Percentiles rank a stretch among this genome's conserved stretches.
phyloP scores from a whole-genome alignment of 2,113 vertebrate genomes.

The Callipepla californica region DNA sequence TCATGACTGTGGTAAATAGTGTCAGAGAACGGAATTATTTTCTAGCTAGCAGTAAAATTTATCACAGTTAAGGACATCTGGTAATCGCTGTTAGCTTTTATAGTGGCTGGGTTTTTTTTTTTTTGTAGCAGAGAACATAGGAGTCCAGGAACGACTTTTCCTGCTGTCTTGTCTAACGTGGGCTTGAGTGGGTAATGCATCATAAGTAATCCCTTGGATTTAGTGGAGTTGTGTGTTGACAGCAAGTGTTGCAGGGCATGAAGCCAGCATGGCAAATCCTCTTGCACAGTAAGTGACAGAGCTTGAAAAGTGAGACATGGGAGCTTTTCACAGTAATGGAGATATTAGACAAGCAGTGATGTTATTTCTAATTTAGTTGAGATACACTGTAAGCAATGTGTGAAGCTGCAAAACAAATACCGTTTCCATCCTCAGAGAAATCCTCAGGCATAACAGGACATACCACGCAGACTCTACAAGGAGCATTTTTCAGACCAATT shows the following conservation, averaged over 20 bases:
- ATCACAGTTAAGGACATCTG: background rate
- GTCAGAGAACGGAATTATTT: background rate
- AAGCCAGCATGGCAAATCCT: background rate
- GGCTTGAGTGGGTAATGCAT: background rate
- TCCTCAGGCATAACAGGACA: background rate
- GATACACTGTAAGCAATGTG: background rate
- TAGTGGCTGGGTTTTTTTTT: background rate
- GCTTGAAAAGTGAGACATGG: background rate
- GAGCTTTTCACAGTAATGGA: background rate
- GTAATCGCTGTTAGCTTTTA: background rate
- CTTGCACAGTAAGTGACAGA: background rate
- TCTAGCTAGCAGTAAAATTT: background rate
- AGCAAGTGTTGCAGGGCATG: background rate
- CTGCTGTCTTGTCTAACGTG: background rate
- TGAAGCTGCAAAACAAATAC: background rate
- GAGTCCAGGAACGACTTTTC: background rate
- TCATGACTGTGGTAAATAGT: background rate
- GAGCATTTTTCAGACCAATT: background rate
- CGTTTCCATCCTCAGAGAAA: background rate
- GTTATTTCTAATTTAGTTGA: background rate
- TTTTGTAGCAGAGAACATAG: background rate
- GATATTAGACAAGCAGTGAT: background rate
- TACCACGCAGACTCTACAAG: background rate
- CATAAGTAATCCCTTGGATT: background rate
- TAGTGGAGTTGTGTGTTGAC: background rate